Base-by-base conservation (phyloP, 2,113 vertebrate species). In the Fulica atra region DNA sequence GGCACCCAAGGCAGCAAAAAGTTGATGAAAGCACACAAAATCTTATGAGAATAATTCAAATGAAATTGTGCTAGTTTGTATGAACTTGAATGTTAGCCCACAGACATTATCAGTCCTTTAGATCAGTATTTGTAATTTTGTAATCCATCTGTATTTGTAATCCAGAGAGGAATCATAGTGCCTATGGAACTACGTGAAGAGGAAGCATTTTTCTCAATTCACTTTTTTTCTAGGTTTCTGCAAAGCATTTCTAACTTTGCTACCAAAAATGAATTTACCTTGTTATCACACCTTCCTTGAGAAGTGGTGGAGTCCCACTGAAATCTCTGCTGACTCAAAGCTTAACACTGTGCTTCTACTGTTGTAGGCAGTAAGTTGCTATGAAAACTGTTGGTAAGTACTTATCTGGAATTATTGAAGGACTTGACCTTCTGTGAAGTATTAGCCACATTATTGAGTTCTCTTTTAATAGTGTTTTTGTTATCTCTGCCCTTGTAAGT, bases 401-500 rank as follows among this genome's bases (percentile, higher is more conserved):
- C 28, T 95, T 81, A 72, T 1, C 20, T 48, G 54, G 91, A 92
- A 81, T 95, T 76, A 81, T 53, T 63, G 81, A 94, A 95, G 77
- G 81, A 93, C 72, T 86, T 57, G 77, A 93, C 69, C 91, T 95
- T 86, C 56, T 59, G 35, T 92, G 77, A 82, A 91, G 61, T 81
- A 85, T 84, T 77, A 95, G 51, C 24, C 5, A 81, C 70, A 76
- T 48, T 86, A 87, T 4, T 64, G 40, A 85, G 29, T n/a, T 90
- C 29, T 56, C 57, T 44, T 82, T 70, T 90, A 94, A 60, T 74
- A 61, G 69, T 53, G 38, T 56, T 92, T 96, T 95, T 96, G 91
- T 96, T 92, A 86, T 87, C 57, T 86, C 50, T 90, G 92, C 64
- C 86, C 92, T 95, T 97, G 91, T 60, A 88, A 91, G 51, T 76